Percentiles rank a stretch among this genome's conserved stretches.
These are phyloP conservation scores for Cisticola juncidis DNA, from an alignment of 2,113 vertebrate species.

Conservation along the genomic window DNA sequence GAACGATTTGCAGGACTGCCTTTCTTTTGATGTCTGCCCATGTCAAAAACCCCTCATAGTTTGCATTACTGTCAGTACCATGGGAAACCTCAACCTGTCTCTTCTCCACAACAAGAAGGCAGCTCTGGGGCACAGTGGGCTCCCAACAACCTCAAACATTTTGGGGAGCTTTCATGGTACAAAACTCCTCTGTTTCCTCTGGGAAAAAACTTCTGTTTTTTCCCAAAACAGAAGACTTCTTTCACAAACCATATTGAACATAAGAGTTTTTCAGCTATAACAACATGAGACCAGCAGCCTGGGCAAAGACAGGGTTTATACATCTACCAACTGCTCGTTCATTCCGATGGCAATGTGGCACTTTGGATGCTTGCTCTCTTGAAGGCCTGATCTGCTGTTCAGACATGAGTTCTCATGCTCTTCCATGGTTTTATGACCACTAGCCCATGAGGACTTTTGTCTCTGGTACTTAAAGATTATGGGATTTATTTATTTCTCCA, in stretches of 20 bases:
- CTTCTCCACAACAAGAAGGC: not conserved
- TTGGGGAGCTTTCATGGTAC: not conserved
- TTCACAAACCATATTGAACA: not conserved
- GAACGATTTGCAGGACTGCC: not conserved
- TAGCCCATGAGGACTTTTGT: not conserved
- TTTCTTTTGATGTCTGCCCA: not conserved
- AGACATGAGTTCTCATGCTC: not conserved
- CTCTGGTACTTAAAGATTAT: not conserved
- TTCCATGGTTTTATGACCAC: not conserved
- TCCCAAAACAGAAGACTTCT: not conserved
- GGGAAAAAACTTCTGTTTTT: too few species aligned
- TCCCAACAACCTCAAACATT: not conserved
- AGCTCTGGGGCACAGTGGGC: not conserved
- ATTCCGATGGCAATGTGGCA: rapidly evolving
- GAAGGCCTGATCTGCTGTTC: not conserved
- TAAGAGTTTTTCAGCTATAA: not conserved
- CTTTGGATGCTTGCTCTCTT: not conserved
- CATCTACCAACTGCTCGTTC: not conserved
- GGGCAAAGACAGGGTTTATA: not conserved
- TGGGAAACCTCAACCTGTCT: not conserved
- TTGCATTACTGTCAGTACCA: not conserved
- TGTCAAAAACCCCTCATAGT: not conserved
- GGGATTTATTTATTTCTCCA: not conserved
- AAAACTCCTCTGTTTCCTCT: not conserved
- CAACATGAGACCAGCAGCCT: not conserved